Conservation (phyloP, 2,797 vertebrate genomes). For the Sylvilagus floridanus region DNA sequence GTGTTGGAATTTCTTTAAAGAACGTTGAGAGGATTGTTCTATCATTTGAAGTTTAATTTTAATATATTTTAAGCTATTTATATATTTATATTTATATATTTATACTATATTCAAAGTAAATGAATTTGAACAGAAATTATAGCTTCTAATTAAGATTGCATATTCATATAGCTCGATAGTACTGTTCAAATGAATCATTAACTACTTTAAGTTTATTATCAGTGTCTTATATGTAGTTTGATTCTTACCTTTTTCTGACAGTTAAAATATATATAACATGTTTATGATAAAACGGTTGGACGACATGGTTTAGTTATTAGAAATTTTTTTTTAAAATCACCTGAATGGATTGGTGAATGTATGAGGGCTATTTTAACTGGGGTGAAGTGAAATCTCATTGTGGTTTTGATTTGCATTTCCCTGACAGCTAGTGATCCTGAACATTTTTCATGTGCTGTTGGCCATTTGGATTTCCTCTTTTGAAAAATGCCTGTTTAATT, state of each 20-base stretch:
- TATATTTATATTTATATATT: not conserved
- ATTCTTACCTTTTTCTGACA: not conserved
- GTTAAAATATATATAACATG: not conserved
- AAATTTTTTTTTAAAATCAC: not conserved
- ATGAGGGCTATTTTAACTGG: too few relatives aligned
- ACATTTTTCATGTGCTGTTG: too few relatives aligned
- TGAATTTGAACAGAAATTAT: not conserved
- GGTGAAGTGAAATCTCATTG: too few relatives aligned
- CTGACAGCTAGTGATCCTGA: too few relatives aligned
- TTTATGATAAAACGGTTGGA: not conserved
- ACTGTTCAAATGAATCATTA: slow-evolving; percentile 31
- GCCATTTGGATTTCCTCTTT: too few relatives aligned
- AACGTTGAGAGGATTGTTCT: not conserved
- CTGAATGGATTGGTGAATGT: not conserved
- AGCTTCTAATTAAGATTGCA: not conserved
- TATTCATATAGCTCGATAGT: not conserved
- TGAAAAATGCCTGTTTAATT: too few relatives aligned
- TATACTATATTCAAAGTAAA: not conserved
- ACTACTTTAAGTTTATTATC: not conserved
- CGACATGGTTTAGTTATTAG: slow-evolving; percentile 14
- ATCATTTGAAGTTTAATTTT: slow-evolving; percentile 38
- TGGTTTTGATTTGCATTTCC: too few relatives aligned
- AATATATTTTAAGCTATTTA: slow-evolving; percentile 13
- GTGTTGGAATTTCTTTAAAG: not conserved
- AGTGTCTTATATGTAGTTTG: not conserved